These are phyloP conservation scores for Marisa cornuarietis DNA, from an alignment of 1,140 invertebrate genomes.

Conservation along the genomic window DNA sequence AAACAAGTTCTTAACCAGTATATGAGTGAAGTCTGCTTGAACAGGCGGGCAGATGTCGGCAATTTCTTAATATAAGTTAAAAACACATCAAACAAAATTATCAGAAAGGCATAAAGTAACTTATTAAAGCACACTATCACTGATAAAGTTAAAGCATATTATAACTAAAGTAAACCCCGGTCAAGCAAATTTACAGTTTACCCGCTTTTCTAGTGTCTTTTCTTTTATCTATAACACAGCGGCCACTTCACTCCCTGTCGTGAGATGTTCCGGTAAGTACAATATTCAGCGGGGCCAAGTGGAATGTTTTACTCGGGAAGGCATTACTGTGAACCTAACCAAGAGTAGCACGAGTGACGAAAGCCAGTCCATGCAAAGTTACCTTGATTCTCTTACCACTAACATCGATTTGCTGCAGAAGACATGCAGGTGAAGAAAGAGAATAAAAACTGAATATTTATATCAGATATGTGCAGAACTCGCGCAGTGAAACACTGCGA, in stretches of 20 bases:
- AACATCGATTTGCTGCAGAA: slow-evolving; percentile 2
- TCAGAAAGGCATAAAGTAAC: no score
- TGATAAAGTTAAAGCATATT: no score
- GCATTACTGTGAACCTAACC: background rate
- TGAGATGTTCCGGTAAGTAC: background rate
- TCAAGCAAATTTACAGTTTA: no score
- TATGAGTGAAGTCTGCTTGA: no score
- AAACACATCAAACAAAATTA: no score
- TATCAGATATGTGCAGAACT: background rate
- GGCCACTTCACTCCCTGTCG: background rate
- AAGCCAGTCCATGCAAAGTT: slow-evolving; percentile 2
- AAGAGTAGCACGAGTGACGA: background rate
- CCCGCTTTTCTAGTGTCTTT: no score
- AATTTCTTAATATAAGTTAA: no score
- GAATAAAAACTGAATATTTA: background rate
- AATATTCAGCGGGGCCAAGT: background rate
- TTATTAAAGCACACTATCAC: no score
- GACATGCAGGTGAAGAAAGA: background rate
- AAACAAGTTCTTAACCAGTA: no score
- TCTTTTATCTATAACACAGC: background rate
- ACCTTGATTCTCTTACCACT: background rate
- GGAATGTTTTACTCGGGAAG: slow-evolving; percentile 3
- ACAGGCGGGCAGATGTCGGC: no score
- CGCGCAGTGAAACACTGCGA: background rate
- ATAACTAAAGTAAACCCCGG: no score